Base-by-base conservation (phyloP, 1,140 invertebrate species). In the Brachionus rubens region DNA sequence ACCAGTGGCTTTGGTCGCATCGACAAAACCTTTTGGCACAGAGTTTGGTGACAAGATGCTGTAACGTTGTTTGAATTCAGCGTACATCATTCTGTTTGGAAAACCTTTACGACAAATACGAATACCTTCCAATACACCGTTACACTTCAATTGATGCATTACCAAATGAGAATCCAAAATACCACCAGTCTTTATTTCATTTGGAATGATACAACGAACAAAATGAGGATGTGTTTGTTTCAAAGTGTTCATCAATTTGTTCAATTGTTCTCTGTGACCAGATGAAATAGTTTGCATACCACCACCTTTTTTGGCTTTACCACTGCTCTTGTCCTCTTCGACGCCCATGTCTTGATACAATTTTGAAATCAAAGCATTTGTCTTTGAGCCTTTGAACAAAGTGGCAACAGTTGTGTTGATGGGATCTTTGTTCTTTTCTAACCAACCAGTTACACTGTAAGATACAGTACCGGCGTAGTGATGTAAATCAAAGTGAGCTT, bases 101-200 rank as follows among this genome's bases (percentile, higher is more conserved):
- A 99, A 99, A 86, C 97, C 97, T 90, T 99, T 99, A 87, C 97
- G 91, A 87, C 97, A 99, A 89, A 99, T 99, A 95, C 97, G 95
- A 89, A 99, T 99, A 88, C 97, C 97, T 91, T 99, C 97, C 89
- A 99, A 91, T 88, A 99, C 97, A 95, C 97, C 97, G 90, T 99
- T 99, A 92, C 97, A 99, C 79, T 96, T 98, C 81, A 99, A 89
- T 89, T 99, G 97, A 87, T 99, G 86, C 28, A 87, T 93, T 54
- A 99, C 97, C 87, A 99, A 89, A 84, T 94, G 92, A 78, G 97
- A 95, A 86, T 99, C 97, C 86, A 99, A 97, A 76, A 98, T 88
- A 89, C 96, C 90, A 82, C 94, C 88, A 82, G 92, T 90, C 88
- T 99, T 99, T 89, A 93, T 88, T 87, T 98, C 95, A 84, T 99